These are phyloP conservation scores for Apodemus sylvaticus DNA, from an alignment of 2,113 vertebrate species.

Conservation along the genomic window DNA sequence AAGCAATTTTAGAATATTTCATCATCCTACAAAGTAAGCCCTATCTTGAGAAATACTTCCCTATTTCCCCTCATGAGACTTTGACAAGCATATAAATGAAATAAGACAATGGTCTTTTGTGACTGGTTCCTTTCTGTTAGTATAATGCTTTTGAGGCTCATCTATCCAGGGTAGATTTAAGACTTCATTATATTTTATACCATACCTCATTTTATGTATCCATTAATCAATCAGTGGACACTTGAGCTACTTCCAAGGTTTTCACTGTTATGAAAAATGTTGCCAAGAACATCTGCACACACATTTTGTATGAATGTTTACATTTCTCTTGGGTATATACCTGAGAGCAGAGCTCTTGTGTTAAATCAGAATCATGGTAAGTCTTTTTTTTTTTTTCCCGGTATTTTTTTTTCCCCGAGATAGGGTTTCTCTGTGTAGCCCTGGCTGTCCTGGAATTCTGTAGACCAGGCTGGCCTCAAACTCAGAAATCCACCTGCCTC, in stretches of 20 bases:
- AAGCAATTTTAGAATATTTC: constrained; percentile 27
- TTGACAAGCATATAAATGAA: background rate
- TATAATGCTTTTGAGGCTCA: constrained; percentile 15
- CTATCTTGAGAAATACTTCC: background rate
- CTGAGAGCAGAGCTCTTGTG: background rate
- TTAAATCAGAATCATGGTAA: background rate
- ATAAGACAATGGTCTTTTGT: background rate
- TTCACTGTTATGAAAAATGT: constrained; percentile 15
- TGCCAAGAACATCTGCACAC: background rate
- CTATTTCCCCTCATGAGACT: background rate
- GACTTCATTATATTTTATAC: constrained; percentile 16
- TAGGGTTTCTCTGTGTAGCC: too few relatives aligned
- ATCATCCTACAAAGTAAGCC: background rate
- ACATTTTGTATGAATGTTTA: constrained; percentile 7
- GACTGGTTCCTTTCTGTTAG: background rate
- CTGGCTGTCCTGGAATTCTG: too few relatives aligned
- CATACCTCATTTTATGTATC: background rate
- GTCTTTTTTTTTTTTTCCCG: too few relatives aligned
- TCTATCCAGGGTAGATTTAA: background rate
- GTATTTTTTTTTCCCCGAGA: too few relatives aligned
- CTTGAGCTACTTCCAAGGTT: background rate
- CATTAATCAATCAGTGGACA: background rate
- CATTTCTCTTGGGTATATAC: background rate
- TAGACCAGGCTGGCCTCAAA: too few relatives aligned
- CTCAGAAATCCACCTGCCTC: too few relatives aligned